A percentile compares a stretch with the other conserved stretches of the same genome.
These are phyloP conservation scores for Scaptomyza hsui DNA, from an alignment of 1,140 invertebrate genomes.

Conservation along the genomic window DNA sequence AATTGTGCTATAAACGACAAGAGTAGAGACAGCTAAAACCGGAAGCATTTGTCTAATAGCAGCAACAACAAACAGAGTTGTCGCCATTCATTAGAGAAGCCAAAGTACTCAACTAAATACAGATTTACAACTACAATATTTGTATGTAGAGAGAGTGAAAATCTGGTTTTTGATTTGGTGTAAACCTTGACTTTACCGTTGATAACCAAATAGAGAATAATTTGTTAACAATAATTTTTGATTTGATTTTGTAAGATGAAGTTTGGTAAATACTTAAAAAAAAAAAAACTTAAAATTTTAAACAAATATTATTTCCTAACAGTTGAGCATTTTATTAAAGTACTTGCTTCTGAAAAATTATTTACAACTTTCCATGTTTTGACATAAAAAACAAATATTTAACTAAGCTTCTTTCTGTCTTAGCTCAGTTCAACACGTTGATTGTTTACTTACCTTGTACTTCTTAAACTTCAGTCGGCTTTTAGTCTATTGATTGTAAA, in stretches of 20 bases:
- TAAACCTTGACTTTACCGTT: conserved; percentile 10
- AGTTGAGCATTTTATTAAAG: too few species aligned
- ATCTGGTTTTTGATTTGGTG: background rate
- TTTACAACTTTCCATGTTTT: too few species aligned
- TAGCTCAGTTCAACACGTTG: background rate
- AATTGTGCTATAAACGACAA: conserved; percentile 12
- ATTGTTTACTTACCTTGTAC: background rate
- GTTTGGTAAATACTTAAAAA: too few species aligned
- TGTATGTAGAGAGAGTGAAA: background rate
- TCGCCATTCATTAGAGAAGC: conserved; percentile 35
- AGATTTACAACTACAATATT: background rate
- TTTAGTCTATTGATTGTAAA: background rate
- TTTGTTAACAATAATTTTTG: too few species aligned
- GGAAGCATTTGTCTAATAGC: conserved; percentile 34
- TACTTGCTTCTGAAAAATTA: too few species aligned
- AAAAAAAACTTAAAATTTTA: too few species aligned
- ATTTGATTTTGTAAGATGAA: too few species aligned
- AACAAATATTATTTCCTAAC: too few species aligned
- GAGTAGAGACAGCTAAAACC: conserved; percentile 27
- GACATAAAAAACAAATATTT: too few species aligned
- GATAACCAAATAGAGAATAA: conserved; percentile 12
- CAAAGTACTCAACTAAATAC: conserved; percentile 26
- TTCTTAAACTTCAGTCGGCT: too few species aligned
- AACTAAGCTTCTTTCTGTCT: background rate
- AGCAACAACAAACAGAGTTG: conserved; percentile 18